Evolutionary conservation across 2,888 invertebrate genomes (phyloP), one percentile per base, ranked within the genome.

Genomic region (Tachina fera): DNA sequence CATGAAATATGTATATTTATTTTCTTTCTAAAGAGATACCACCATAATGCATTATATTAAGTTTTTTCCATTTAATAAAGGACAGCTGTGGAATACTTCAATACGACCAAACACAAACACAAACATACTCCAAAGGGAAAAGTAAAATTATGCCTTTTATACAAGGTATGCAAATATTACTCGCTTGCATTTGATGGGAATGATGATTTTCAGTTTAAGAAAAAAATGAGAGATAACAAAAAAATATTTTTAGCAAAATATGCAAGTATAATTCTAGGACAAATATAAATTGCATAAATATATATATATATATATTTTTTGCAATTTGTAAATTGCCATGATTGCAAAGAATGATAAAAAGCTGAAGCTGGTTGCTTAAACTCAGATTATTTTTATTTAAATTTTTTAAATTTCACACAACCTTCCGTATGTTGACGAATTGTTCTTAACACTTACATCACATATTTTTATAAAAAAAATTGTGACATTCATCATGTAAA

Each of bases 121-220:
- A 31, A 31, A 31, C 31, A 72, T 49, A 47, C 47, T 51, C 14
- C 22, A 0, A 43, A 22, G 6, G 41, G 5, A 19, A 51, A 22
- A 39, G 11, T 43, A 56, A 58, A 58, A 47, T n/a, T 11, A 41
- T 49, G 9, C 77, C 22, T 74, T 67, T 79, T 79, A 72, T 76
- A 75, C 82, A 82, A 82, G 71, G 75, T 82, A 86, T 86, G 85
- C 82, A 86, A 85, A 86, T 86, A 86, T 79, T 85, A 70, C 78
- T 75, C 45, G 47, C 22, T 63, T 13, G 19, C 13, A 63, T 41
- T 61, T 70, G 53, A 78, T 13, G 63, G 63, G 9, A 16, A 84
- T 61, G 61, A 68, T 61, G 56, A 56, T 19, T 63, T 45, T 75
- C n/a, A 41, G 43, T 39, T 45, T 5, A 2, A 39, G 13, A 16